Conservation (phyloP, 2,113 vertebrate genomes). For the Chlamydotis undulata region DNA sequence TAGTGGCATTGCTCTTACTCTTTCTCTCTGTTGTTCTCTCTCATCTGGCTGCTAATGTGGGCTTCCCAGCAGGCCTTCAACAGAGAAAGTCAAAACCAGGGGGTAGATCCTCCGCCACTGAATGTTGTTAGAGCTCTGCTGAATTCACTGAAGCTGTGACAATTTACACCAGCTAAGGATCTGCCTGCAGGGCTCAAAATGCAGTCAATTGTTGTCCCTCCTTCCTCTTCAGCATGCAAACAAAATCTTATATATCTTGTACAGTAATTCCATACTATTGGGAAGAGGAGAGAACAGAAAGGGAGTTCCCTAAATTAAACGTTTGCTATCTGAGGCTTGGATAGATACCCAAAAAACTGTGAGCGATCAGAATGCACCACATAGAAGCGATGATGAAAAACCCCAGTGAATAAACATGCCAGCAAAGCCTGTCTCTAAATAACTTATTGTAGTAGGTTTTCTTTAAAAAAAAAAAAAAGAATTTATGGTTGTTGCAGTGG, state of each 20-base stretch:
- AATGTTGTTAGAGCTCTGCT: neutral
- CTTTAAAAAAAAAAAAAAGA: neutral
- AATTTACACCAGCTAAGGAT: conserved; percentile 8
- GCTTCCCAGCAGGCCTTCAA: conserved; percentile 19
- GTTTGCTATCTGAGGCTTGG: neutral
- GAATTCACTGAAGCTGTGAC: conserved; percentile 14
- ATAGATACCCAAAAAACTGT: conserved; percentile 1
- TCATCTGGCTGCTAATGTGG: neutral
- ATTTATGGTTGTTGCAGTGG: neutral
- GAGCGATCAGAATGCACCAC: neutral
- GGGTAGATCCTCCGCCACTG: neutral
- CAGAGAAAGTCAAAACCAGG: neutral
- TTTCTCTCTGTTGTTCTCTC: neutral
- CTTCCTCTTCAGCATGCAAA: neutral
- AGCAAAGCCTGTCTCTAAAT: neutral
- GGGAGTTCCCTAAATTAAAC: neutral
- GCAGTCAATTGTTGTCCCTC: neutral
- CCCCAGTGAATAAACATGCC: neutral
- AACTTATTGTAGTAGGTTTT: neutral
- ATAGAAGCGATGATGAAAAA: conserved; percentile 54
- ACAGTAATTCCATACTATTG: neutral
- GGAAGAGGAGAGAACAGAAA: conserved; percentile 3
- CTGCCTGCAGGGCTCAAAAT: neutral
- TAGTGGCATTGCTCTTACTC: neutral
- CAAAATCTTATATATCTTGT: neutral